Evolutionary conservation across 2,888 invertebrate species (phyloP).

Genomic region (Pasiphila rectangulata): DNA sequence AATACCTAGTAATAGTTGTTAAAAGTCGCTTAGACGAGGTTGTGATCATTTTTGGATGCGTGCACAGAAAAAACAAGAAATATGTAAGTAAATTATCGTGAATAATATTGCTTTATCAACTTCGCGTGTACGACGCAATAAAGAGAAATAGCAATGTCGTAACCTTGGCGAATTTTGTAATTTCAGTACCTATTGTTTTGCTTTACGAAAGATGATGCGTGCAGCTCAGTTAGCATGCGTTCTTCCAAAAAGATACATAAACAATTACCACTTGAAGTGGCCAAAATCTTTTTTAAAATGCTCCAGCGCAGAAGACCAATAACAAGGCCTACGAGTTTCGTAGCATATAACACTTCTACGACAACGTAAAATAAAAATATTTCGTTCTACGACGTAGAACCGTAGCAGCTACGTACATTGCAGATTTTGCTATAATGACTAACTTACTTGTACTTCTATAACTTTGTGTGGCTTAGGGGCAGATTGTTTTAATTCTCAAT

Average conservation of each 20-base stretch:
- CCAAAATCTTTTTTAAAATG: no score
- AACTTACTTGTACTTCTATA: no score
- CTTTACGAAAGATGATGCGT: slow-evolving; percentile 6
- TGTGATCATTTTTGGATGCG: slow-evolving; percentile 22
- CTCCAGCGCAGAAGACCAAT: no score
- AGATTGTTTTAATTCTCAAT: no score
- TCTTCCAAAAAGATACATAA: background rate
- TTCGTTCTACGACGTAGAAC: no score
- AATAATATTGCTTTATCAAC: slow-evolving; percentile 46
- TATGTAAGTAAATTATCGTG: slow-evolving; percentile 31
- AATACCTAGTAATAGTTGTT: no score
- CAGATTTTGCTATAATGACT: no score
- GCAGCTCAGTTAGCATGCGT: background rate
- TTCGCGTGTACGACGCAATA: slow-evolving; percentile 63
- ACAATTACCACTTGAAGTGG: background rate
- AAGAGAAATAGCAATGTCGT: slow-evolving; percentile 66
- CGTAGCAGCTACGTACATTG: no score
- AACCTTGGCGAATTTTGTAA: slow-evolving; percentile 56
- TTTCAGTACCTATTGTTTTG: slow-evolving; percentile 13
- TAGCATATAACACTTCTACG: no score
- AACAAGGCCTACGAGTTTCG: no score
- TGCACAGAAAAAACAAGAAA: slow-evolving; percentile 31
- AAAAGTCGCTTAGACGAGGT: background rate
- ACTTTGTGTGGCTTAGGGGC: no score
- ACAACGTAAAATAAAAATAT: no score